phyloP scores from a whole-genome alignment of 2,797 vertebrate genomes.

The Dermochelys coriacea region DNA sequence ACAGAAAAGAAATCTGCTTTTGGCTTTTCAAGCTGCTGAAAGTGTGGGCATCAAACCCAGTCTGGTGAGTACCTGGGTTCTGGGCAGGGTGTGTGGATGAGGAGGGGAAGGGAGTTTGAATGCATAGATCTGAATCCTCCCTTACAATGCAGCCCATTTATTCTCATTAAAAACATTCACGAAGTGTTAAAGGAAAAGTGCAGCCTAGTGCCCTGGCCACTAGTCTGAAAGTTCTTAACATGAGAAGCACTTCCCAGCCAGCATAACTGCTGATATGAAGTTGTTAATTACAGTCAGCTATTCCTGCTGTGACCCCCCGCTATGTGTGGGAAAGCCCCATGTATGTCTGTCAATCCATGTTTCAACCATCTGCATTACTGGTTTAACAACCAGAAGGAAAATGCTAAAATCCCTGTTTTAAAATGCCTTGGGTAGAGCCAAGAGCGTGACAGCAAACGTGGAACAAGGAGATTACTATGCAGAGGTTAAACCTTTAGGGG shows the following conservation, averaged over 20 bases:
- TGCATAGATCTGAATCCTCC: background rate
- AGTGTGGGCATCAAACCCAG: constrained; percentile 96
- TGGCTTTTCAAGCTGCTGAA: constrained; percentile 97
- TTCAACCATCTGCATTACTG: background rate
- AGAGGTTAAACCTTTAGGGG: background rate
- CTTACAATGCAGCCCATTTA: background rate
- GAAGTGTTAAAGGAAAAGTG: background rate
- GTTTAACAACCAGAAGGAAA: background rate
- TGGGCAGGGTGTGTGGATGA: background rate
- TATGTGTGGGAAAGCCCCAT: background rate
- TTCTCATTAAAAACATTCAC: background rate
- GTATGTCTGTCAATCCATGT: background rate
- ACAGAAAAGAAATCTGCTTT: constrained; percentile 91
- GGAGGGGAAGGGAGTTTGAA: background rate
- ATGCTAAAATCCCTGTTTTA: background rate
- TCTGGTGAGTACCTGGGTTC: constrained; percentile 87
- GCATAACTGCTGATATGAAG: background rate
- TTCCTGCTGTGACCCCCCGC: background rate
- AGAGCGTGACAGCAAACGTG: background rate
- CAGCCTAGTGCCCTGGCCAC: background rate
- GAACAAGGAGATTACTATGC: background rate
- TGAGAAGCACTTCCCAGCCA: background rate
- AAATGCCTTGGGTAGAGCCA: constrained; percentile 8
- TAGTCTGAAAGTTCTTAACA: background rate
- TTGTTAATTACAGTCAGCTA: background rate